These are phyloP conservation scores for Camarhynchus parvulus DNA, from an alignment of 2,113 vertebrate genomes.

Conservation along the genomic window DNA sequence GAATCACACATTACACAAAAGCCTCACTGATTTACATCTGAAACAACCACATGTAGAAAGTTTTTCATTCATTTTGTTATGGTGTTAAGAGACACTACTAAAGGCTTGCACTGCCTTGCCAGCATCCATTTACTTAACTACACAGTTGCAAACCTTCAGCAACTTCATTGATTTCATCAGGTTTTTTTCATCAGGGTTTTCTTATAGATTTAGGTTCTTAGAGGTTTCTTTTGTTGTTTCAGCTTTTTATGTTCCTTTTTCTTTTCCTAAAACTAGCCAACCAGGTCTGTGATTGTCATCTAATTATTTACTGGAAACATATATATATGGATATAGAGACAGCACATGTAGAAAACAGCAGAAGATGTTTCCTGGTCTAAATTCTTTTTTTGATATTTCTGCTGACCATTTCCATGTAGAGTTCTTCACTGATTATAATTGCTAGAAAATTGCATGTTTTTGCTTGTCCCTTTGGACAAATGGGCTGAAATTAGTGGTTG, in stretches of 20 bases:
- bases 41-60: not conserved
- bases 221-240: not conserved
- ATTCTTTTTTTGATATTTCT: slow-evolving; percentile 20
- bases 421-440: slow-evolving; percentile 64
- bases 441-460: slow-evolving; percentile 67
- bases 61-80: not conserved
- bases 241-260: not conserved
- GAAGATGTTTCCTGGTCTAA: not conserved
- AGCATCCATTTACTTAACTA: not conserved
- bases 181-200: not conserved
- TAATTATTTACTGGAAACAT: slow-evolving; percentile 25
- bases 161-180: not conserved
- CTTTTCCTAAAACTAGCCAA: not conserved
- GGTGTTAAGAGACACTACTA: not conserved
- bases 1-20: not conserved
- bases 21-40: not conserved
- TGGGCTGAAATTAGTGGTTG: slow-evolving; percentile 63
- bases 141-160: not conserved
- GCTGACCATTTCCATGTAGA: slow-evolving; percentile 21
- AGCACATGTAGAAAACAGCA: not conserved
- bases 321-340: not conserved
- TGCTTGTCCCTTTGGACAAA: slow-evolving; percentile 60
- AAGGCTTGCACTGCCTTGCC: not conserved
- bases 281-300: not conserved
- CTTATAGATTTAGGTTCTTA: not conserved